Evolutionary conservation across 2,888 invertebrate species (phyloP).

Genomic region (Pristionchus maxplancki): DNA sequence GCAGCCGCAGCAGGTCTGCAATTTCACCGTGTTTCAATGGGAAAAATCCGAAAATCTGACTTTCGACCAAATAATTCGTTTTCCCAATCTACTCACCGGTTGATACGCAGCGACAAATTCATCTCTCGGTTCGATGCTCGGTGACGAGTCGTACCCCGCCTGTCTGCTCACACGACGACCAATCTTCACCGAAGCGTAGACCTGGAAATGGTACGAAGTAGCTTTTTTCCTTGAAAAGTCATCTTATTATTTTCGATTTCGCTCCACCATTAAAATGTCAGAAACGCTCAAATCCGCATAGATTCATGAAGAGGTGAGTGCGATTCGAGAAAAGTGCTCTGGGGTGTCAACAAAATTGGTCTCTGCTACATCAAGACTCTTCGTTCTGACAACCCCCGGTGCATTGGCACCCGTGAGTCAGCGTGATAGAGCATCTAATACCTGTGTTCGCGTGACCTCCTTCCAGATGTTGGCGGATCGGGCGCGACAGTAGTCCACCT

Average conservation of each 20-base stretch:
- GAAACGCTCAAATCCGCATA: neutral
- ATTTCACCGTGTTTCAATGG: neutral
- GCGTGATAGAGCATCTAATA: no score
- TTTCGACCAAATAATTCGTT: neutral
- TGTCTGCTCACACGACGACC: slow-evolving; percentile 15
- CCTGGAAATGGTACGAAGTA: neutral
- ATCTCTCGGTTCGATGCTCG: neutral
- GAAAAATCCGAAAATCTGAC: neutral
- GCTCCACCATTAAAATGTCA: no score
- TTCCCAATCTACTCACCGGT: slow-evolving; percentile 20
- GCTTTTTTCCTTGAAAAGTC: neutral
- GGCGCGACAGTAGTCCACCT: slow-evolving; percentile 45
- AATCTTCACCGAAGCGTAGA: slow-evolving; percentile 7
- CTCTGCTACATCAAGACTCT: neutral
- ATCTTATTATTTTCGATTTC: no score
- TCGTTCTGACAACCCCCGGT: no score
- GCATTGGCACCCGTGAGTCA: no score
- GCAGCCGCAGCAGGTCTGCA: slow-evolving; percentile 49
- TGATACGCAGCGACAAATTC: slow-evolving; percentile 27
- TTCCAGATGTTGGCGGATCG: slow-evolving; percentile 38
- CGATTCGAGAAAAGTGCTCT: no score
- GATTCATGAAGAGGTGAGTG: neutral
- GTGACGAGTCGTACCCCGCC: neutral
- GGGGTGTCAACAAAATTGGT: neutral
- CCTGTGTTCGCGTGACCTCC: slow-evolving; percentile 45